Evolutionary conservation across 2,888 invertebrate genomes (phyloP).

Genomic region (Drosophila siamana): DNA sequence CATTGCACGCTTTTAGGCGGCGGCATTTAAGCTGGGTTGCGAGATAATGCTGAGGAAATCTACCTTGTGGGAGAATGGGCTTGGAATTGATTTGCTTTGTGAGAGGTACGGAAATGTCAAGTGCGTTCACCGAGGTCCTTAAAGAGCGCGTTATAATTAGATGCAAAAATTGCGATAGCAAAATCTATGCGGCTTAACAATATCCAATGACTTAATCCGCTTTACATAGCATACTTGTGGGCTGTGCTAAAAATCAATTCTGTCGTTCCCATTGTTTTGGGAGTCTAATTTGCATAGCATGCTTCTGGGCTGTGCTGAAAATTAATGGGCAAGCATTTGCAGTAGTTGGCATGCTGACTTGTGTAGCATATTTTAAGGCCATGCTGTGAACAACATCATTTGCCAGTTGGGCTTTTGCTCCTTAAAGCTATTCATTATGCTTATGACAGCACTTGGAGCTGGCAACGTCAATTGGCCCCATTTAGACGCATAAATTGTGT

Average conservation of each 20-base stretch:
- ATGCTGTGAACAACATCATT: neutral
- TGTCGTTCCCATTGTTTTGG: neutral
- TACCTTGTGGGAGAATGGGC: neutral
- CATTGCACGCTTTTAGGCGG: conserved; percentile 61
- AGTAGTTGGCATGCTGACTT: neutral
- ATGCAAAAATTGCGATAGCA: neutral
- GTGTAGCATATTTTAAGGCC: neutral
- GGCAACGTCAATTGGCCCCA: conserved; percentile 55
- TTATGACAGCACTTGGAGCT: conserved; percentile 25
- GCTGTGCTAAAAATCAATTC: conserved; percentile 2
- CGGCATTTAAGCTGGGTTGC: conserved; percentile 38
- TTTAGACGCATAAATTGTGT: conserved; percentile 66
- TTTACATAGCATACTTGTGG: conserved; percentile 3
- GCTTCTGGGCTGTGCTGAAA: neutral
- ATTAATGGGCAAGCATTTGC: neutral
- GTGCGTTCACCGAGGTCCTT: conserved; percentile 11
- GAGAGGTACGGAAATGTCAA: conserved; percentile 34
- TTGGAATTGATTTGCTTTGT: conserved; percentile 43
- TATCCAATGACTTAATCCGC: neutral
- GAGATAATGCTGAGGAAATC: conserved; percentile 31
- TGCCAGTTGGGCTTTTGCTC: neutral
- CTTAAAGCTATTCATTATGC: conserved; percentile 37
- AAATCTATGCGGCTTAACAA: neutral
- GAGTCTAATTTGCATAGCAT: neutral
- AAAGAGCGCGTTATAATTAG: conserved; percentile 20